Evolutionary conservation across 2,797 vertebrate genomes (phyloP).

Genomic region (Chiropotes sagulatus): DNA sequence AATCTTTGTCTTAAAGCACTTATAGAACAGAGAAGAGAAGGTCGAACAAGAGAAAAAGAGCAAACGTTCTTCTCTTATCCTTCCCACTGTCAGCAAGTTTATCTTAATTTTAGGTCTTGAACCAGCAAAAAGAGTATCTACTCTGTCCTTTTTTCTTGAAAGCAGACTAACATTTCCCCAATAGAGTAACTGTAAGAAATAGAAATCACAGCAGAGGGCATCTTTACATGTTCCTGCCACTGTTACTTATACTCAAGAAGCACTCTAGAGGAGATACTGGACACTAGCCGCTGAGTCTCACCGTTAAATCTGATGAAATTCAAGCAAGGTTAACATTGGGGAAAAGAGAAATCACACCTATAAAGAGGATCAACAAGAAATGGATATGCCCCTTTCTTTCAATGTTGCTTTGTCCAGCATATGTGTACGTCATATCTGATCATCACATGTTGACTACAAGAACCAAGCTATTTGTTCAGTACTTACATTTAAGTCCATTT

Average conservation of each 20-base stretch:
- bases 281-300: neutral
- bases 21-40: neutral
- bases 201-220: neutral
- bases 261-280: neutral
- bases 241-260: neutral
- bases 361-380: constrained; percentile 18
- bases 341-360: neutral
- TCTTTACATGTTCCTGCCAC: neutral
- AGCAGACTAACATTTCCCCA: constrained; percentile 3
- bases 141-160: neutral
- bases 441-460: neutral
- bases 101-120: constrained; percentile 31
- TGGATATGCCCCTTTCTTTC: neutral
- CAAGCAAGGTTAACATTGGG: neutral
- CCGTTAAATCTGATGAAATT: neutral
- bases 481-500: constrained; percentile 17
- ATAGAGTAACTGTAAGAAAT: neutral
- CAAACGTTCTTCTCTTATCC: neutral
- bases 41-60: neutral
- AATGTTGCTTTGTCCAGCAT: neutral
- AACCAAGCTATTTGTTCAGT: neutral
- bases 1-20: neutral
- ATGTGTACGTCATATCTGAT: neutral
- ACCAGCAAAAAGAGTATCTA: neutral
- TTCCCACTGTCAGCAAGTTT: neutral